phyloP scores from a whole-genome alignment of 2,113 vertebrate species.

The Origma solitaria region DNA sequence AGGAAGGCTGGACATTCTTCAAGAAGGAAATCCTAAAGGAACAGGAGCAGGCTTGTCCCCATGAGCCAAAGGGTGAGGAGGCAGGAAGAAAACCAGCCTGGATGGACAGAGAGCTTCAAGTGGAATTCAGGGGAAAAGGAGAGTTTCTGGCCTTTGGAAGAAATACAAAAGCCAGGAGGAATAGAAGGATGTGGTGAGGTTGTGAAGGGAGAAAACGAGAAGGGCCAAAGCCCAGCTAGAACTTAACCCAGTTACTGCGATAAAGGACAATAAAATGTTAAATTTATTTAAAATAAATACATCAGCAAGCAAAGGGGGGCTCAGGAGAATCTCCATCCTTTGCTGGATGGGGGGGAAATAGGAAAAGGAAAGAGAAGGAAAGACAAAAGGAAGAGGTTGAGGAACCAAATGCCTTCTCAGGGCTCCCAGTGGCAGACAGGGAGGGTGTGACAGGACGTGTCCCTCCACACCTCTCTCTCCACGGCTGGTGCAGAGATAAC shows the following conservation, averaged over 20 bases:
- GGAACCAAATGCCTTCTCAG: background rate
- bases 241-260: background rate
- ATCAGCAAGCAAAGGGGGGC: background rate
- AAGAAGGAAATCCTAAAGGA: background rate
- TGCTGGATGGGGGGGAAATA: background rate
- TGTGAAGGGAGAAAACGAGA: background rate
- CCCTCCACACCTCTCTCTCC: too few relatives aligned
- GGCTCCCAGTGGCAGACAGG: background rate
- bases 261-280: background rate
- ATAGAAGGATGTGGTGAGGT: background rate
- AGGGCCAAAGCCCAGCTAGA: background rate
- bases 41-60: background rate
- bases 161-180: background rate
- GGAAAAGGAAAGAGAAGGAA: too few relatives aligned
- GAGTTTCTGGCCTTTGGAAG: background rate
- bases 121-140: background rate
- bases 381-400: background rate
- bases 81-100: background rate
- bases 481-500: too few relatives aligned
- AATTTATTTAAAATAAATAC: background rate
- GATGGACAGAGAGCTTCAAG: background rate
- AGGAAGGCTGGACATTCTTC: background rate
- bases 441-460: too few relatives aligned
- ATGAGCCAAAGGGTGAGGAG: background rate
- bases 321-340: background rate